Evolutionary conservation across 2,113 vertebrate genomes (phyloP).

Genomic region (Solenodon paradoxus): DNA sequence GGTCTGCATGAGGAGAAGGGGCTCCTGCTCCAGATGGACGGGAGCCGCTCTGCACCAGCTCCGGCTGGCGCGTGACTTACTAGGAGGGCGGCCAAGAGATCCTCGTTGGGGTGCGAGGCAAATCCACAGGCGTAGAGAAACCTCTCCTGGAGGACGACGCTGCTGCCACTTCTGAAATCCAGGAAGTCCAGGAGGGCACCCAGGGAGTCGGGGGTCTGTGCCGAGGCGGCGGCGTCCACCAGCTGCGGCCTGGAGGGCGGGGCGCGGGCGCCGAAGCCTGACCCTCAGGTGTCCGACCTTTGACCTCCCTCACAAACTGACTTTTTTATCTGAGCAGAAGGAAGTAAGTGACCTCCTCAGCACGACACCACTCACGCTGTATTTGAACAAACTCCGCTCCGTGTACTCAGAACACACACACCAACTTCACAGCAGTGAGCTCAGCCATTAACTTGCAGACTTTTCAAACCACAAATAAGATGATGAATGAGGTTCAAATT

Average conservation of each 20-base stretch:
- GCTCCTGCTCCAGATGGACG: too few species aligned
- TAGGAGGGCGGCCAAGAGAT: slow-evolving; percentile 88
- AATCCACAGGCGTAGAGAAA: slow-evolving; percentile 98
- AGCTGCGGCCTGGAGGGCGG: slow-evolving; percentile 89
- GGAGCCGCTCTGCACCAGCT: too few species aligned
- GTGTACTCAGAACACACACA: background rate
- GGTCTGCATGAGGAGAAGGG: too few species aligned
- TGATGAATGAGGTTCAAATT: slow-evolving; percentile 7
- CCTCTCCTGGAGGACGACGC: slow-evolving; percentile 90
- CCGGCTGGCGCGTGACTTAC: too few species aligned
- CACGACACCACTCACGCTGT: too few species aligned
- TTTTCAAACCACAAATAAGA: background rate
- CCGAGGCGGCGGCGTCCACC: slow-evolving; percentile 93
- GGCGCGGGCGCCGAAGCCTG: too few species aligned
- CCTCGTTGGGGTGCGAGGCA: slow-evolving; percentile 92
- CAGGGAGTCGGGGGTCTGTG: slow-evolving; percentile 92
- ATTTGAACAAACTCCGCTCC: too few species aligned
- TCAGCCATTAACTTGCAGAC: too few species aligned
- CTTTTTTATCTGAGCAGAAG: background rate
- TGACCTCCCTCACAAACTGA: background rate
- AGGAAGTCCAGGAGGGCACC: slow-evolving; percentile 92
- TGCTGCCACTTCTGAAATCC: slow-evolving; percentile 91
- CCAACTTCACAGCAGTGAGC: background rate
- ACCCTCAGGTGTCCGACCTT: too few species aligned
- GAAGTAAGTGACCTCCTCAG: background rate